Base-by-base conservation (phyloP, 53 echinoderm and acorn worm species). In the Astropecten irregularis region DNA sequence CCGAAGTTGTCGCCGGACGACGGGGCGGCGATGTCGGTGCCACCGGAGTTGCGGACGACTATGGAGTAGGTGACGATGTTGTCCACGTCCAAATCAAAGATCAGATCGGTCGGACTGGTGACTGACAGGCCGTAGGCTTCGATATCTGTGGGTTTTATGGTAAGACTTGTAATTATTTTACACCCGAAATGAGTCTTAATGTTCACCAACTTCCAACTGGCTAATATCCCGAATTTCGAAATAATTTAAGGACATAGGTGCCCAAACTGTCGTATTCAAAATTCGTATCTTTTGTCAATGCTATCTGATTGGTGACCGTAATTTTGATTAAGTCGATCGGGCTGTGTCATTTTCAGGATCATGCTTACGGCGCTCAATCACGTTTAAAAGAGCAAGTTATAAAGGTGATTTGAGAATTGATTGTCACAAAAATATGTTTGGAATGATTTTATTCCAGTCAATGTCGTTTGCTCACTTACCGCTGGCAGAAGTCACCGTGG, bases 21-120 rank as follows among this genome's bases (percentile, higher is more conserved):
- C 3, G 44, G 29, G 42, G 76, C 59, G 21, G 63, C 37, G 52
- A 92, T 90, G 72, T 51, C 84, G n/a, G 83, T 90, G 16, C 62
- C 83, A n/a, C 89, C 90, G 61, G 40, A 50, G 77, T 90, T 92
- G 56, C 68, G 82, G 82, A 92, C 66, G 16, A 60, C 73, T 40
- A 92, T 54, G n/a, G 68, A 71, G 74, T 49, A 86, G 4, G 86
- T 83, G 22, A 90, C 83, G 44, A 76, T 92, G 90, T 85, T 92
- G 64, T 82, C 83, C 11, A 93, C 81, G 15, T 90, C 89, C n/a
- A 85, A 67, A 14, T 58, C 73, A 56, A 89, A 85, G 46, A 36
- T 79, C 5, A 79, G 48, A 28, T 69, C 29, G 18, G 35, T n/a
- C 11, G 66, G 66, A 20, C 3, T 0, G 14, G 69, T 69, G 49